Evolutionary conservation across 1,140 invertebrate species (phyloP).

Genomic region (Drosophila ananassae): DNA sequence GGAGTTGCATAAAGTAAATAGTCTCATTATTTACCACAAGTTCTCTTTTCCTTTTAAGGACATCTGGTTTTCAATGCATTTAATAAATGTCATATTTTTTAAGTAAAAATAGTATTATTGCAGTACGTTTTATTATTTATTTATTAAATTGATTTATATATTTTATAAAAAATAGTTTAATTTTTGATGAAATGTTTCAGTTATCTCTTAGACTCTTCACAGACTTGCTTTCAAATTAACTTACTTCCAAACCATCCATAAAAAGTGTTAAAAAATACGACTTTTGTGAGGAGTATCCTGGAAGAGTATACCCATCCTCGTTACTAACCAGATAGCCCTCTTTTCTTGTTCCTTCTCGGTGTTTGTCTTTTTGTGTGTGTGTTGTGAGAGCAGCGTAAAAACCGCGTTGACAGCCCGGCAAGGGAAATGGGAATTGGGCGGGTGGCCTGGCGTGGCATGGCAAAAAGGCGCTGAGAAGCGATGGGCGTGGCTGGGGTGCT

Average conservation of each 20-base stretch:
- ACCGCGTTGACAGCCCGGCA: constrained; percentile 70
- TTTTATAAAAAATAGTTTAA: neutral
- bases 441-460: neutral
- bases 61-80: too few relatives aligned
- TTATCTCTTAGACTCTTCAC: too few relatives aligned
- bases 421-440: constrained; percentile 56
- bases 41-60: too few relatives aligned
- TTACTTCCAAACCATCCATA: neutral
- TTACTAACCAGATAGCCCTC: neutral
- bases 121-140: too few relatives aligned
- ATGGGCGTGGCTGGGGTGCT: neutral
- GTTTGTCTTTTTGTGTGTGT: constrained; percentile 53
- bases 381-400: constrained; percentile 78
- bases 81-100: too few relatives aligned
- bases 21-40: neutral
- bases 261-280: neutral
- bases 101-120: neutral
- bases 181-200: too few relatives aligned
- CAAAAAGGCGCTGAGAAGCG: neutral
- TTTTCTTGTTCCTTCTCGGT: neutral
- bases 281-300: neutral
- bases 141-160: neutral
- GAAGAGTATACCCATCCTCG: neutral
- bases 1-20: neutral
- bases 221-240: too few relatives aligned